Base-by-base conservation (phyloP, 2,888 invertebrate species). In the Poecilobothrus nobilitatus region DNA sequence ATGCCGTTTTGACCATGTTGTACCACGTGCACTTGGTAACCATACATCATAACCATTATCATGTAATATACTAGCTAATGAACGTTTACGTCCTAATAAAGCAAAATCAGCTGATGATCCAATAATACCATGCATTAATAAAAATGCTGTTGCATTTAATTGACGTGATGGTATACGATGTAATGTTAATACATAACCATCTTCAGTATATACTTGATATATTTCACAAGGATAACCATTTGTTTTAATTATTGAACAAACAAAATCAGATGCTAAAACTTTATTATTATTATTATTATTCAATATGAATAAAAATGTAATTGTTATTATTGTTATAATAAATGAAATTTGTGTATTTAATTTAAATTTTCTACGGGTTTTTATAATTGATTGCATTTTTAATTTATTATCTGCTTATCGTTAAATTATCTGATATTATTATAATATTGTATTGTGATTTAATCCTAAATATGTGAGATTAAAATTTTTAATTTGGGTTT, bases 11-110 rank as follows among this genome's bases (percentile, higher is more conserved):
- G 81, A 80, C 67, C 78, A 80, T 7, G 73, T 71, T 20, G 73
- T 80, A 0, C 80, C 79, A 12, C 80, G 75, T 0, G 72, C 76
- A 73, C 79, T 80, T 10, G 79, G 80, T 22, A 80, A 33, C 80
- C 80, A 80, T 27, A 80, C 80, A 71, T 80, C 80, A 18, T 72
- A 79, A 0, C 80, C 80, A 0, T 75, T 75, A 73, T 80, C 80
- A 12, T 77, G 76, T 15, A 80, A 70, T 27, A 79, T 62, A 53
- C 73, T 79, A 0, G 77, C 75, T 2, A 80, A 68, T 0, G 72
- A 74, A 66, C 74, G 73, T 20, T 78, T 69, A 0, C 76, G 76
- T 7, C 80, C 80, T 21, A 67, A 71, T 2, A 76, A 61, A n/a
- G 78, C 67, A 76, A 79, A 80, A 62, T 71, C 74, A 67, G 78